Evolutionary conservation across 1,140 invertebrate species (phyloP).

Genomic region (Pogonus chalceus): DNA sequence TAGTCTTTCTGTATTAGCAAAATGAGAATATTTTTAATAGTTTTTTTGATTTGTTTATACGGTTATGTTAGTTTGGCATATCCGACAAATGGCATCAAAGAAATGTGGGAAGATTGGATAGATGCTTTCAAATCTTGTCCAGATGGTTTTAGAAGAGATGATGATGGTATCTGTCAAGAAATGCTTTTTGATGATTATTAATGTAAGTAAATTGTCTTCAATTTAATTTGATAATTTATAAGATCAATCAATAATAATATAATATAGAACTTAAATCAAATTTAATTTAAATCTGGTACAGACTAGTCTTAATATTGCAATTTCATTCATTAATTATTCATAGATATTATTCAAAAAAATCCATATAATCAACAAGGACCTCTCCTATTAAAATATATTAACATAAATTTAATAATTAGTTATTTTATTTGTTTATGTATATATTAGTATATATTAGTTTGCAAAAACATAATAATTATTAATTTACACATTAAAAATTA

Average conservation of each 20-base stretch:
- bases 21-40: background rate
- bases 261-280: background rate
- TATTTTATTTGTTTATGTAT: no score
- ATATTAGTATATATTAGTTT: no score
- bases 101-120: background rate
- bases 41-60: background rate
- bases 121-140: background rate
- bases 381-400: no score
- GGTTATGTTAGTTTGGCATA: background rate
- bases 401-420: no score
- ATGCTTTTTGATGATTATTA: background rate
- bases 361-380: background rate
- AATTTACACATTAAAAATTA: no score
- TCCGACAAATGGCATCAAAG: background rate
- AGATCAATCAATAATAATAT: background rate
- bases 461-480: no score
- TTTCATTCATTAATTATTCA: background rate
- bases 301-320: background rate
- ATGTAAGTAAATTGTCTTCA: background rate
- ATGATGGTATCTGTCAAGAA: background rate
- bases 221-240: background rate
- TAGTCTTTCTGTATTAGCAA: background rate
- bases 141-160: background rate
- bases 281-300: background rate
- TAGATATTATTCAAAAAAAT: background rate